These are phyloP conservation scores for Eugnorisma glareosa DNA, from an alignment of 2,888 invertebrate species.

Conservation along the genomic window DNA sequence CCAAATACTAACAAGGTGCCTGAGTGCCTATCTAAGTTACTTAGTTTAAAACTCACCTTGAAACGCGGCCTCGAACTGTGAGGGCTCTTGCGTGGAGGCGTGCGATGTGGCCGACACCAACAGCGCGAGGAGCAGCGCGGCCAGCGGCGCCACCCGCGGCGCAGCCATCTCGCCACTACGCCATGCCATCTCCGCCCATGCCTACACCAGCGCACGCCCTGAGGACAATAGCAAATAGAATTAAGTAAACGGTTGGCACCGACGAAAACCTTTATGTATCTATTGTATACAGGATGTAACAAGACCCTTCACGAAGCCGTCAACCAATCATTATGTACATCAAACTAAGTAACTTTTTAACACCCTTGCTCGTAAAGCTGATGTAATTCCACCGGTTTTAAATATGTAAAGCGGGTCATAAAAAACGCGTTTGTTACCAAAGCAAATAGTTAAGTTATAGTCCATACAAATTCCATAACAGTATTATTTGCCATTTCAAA, in stretches of 20 bases:
- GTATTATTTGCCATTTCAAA: too few relatives aligned
- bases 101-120: slow-evolving; percentile 75
- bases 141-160: slow-evolving; percentile 79
- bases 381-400: too few relatives aligned
- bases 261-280: too few relatives aligned
- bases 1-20: background rate
- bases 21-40: background rate
- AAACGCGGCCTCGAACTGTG: slow-evolving; percentile 90
- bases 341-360: too few relatives aligned
- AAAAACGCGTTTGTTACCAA: too few relatives aligned
- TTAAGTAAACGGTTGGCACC: background rate
- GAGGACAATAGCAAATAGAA: slow-evolving; percentile 50
- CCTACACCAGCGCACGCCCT: slow-evolving; percentile 72
- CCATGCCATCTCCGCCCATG: slow-evolving; percentile 87
- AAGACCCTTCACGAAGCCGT: too few relatives aligned
- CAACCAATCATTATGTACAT: too few relatives aligned
- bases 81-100: slow-evolving; percentile 83
- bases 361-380: too few relatives aligned
- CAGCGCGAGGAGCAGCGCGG: slow-evolving; percentile 79
- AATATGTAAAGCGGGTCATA: too few relatives aligned
- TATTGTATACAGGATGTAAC: too few relatives aligned
- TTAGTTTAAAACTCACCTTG: slow-evolving; percentile 85
- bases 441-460: too few relatives aligned
- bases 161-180: slow-evolving; percentile 84
- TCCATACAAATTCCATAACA: too few relatives aligned